A percentile compares a stretch with the other conserved stretches of the same genome.
Conservation (phyloP, 2,113 vertebrate species). For the Thymallus thymallus region DNA sequence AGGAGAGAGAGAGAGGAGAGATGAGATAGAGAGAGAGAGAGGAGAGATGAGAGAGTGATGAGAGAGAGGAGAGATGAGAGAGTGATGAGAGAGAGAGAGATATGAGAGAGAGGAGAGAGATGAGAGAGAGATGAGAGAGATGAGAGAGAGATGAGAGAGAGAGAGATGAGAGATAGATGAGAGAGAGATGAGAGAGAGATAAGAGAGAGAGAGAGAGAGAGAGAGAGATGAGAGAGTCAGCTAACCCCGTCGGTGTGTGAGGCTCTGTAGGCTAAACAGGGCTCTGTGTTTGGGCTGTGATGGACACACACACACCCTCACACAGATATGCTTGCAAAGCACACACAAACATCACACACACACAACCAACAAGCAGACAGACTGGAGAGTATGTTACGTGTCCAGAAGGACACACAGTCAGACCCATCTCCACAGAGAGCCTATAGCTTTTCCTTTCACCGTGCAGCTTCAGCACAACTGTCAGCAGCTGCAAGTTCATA, state of each 20-base stretch:
- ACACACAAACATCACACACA: conserved; percentile 4
- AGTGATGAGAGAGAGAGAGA: no score
- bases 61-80: no score
- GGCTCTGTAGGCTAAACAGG: conserved; percentile 46
- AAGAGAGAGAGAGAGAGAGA: background rate
- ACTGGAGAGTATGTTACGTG: background rate
- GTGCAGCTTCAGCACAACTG: conserved; percentile 2
- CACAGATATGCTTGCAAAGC: conserved; percentile 16
- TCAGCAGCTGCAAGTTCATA: background rate
- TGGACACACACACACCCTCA: conserved; percentile 29
- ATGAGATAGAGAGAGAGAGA: no score
- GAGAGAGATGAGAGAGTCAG: background rate
- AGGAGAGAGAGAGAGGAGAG: no score
- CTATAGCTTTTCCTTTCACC: background rate
- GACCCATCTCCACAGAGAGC: background rate
- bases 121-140: conserved; percentile 7
- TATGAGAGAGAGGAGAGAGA: no score
- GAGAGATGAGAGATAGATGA: background rate
- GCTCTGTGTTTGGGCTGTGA: conserved; percentile 42
- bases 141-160: background rate
- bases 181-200: background rate
- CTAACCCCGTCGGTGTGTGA: conserved; percentile 33
- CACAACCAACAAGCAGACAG: background rate
- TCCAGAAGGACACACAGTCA: conserved; percentile 2
- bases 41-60: no score